Percentiles rank a stretch among this genome's conserved stretches.
These are phyloP conservation scores for Oopsacas minuta DNA, from an alignment of 37 sponge, comb jelly and placozoan species.

Conservation along the genomic window DNA sequence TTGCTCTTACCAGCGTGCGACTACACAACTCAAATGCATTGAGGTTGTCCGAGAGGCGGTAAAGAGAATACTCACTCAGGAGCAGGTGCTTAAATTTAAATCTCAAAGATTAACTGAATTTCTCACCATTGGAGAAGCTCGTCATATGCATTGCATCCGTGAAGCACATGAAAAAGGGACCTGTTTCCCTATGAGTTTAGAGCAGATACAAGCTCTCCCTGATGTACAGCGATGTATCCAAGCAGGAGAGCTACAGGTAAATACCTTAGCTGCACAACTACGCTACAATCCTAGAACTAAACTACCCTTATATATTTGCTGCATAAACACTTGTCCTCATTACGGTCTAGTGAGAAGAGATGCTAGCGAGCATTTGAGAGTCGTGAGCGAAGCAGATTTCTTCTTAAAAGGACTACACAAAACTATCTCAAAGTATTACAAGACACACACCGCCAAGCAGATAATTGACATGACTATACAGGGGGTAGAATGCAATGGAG, in stretches of 20 bases:
- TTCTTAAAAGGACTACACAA: constrained; percentile 13
- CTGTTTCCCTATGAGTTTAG: not conserved
- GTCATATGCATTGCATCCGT: not conserved
- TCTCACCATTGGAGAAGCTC: not conserved
- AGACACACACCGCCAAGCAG: not conserved
- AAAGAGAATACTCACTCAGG: not conserved
- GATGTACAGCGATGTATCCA: not conserved
- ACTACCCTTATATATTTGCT: not conserved
- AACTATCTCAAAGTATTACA: not conserved
- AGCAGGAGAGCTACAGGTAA: not conserved
- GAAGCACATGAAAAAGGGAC: not conserved
- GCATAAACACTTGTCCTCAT: not conserved
- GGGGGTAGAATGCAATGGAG: not conserved
- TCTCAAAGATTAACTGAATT: not conserved
- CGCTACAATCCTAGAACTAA: not conserved
- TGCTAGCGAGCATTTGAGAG: not conserved
- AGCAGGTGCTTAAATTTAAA: not conserved
- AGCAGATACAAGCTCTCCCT: not conserved
- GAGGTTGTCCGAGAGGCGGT: not conserved
- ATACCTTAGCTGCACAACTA: not conserved
- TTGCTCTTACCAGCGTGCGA: not conserved
- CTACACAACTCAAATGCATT: not conserved
- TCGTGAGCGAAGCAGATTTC: not conserved
- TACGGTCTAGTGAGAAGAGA: not conserved
- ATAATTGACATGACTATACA: not conserved